A percentile compares a stretch with the other conserved stretches of the same genome.
Evolutionary conservation across 2,888 invertebrate genomes (phyloP).

Genomic region (Phyllotreta striolata): DNA sequence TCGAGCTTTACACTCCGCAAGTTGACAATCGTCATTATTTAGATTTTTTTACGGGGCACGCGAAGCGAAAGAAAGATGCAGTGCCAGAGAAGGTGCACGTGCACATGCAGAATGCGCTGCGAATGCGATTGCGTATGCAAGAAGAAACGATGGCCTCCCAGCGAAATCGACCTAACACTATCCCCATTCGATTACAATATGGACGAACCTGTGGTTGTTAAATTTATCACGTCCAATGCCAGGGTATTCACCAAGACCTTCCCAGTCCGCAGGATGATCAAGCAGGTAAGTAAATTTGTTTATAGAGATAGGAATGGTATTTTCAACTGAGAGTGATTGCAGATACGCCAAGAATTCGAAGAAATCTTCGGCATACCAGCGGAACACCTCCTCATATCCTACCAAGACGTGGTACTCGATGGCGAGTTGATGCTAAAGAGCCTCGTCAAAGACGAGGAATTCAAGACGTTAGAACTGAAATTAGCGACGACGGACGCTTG

Average conservation of each 20-base stretch:
- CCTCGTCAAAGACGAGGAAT: conserved; percentile 49
- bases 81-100: neutral
- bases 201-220: conserved; percentile 49
- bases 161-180: conserved; percentile 6
- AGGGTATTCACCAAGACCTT: conserved; percentile 63
- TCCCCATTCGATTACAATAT: conserved; percentile 11
- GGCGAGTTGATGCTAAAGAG: conserved; percentile 49
- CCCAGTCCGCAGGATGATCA: conserved; percentile 1
- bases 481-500: conserved; percentile 46
- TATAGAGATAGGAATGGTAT: neutral
- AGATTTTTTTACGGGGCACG: conserved; percentile 1
- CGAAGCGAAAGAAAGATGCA: conserved; percentile 7
- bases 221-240: conserved; percentile 52
- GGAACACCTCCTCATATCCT: conserved; percentile 20
- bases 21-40: too few species aligned
- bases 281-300: conserved; percentile 44
- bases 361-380: conserved; percentile 17
- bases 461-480: conserved; percentile 49
- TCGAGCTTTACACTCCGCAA: too few species aligned
- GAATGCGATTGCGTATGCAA: conserved; percentile 5
- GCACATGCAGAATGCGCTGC: conserved; percentile 4
- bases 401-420: conserved; percentile 7
- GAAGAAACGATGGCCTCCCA: conserved; percentile 20
- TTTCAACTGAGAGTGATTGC: neutral
- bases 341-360: conserved; percentile 18